These are phyloP conservation scores for Physocephala rufipes DNA, from an alignment of 2,888 invertebrate species.

Conservation along the genomic window DNA sequence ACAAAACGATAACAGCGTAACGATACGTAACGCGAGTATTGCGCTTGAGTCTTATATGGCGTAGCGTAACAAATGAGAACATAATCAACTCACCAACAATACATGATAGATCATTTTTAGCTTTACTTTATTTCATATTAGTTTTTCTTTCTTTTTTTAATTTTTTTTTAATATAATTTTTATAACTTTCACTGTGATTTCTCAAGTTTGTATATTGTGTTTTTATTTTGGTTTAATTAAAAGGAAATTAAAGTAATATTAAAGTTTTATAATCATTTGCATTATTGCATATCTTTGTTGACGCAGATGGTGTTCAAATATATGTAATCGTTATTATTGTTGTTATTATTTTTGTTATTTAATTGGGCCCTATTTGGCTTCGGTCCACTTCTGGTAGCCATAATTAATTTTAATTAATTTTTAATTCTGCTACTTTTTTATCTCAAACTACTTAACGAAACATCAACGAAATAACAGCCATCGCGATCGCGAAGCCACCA, in stretches of 20 bases:
- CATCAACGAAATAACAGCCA: too few relatives aligned
- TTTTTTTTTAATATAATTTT: constrained; percentile 17
- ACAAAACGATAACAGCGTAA: background rate
- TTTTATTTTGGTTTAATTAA: too few relatives aligned
- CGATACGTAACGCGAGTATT: constrained; percentile 16
- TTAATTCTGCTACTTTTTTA: too few relatives aligned
- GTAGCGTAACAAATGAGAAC: constrained; percentile 26
- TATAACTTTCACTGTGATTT: constrained; percentile 13
- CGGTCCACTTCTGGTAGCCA: too few relatives aligned
- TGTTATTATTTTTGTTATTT: too few relatives aligned
- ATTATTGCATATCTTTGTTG: background rate
- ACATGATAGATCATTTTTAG: background rate
- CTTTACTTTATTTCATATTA: constrained; percentile 8
- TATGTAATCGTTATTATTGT: too few relatives aligned
- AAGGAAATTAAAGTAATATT: too few relatives aligned
- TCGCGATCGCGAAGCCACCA: too few relatives aligned
- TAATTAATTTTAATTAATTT: too few relatives aligned
- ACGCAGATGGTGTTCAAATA: too few relatives aligned
- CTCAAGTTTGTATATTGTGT: background rate
- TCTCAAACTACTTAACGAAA: too few relatives aligned
- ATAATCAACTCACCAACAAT: constrained; percentile 23
- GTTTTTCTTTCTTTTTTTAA: background rate
- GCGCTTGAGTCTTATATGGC: background rate
- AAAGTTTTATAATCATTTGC: constrained; percentile 7
- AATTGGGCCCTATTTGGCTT: too few relatives aligned